Percentiles rank a stretch among this genome's conserved stretches.
phyloP scores from a whole-genome alignment of 2,888 invertebrate species.

The Drosophila acutilabella region DNA sequence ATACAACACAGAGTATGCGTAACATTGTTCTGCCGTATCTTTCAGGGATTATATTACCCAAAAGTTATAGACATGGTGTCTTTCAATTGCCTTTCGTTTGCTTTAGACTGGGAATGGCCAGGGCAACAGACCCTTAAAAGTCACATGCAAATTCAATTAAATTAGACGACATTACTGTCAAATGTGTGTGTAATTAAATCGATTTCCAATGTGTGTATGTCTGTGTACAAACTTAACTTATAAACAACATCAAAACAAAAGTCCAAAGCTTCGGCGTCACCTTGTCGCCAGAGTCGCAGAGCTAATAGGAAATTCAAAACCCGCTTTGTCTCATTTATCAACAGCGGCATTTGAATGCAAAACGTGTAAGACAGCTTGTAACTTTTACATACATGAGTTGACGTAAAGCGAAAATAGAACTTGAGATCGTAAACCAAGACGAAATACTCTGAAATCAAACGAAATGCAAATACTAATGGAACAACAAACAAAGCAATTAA shows the following conservation, averaged over 20 bases:
- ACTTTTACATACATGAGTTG: slow-evolving; percentile 72
- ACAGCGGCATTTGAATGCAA: slow-evolving; percentile 58
- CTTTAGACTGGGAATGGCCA: not conserved
- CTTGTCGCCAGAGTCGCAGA: slow-evolving; percentile 53
- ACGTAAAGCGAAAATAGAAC: slow-evolving; percentile 53
- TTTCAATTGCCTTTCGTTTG: not conserved
- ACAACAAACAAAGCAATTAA: slow-evolving; percentile 6
- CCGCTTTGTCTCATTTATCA: slow-evolving; percentile 64
- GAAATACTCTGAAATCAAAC: slow-evolving; percentile 44
- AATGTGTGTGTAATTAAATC: slow-evolving; percentile 46
- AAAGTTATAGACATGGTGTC: not conserved
- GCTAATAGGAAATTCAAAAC: slow-evolving; percentile 69
- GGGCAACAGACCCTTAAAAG: slow-evolving; percentile 26
- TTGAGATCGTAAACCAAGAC: slow-evolving; percentile 55
- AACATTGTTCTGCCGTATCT: slow-evolving; percentile 27
- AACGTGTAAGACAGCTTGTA: slow-evolving; percentile 69
- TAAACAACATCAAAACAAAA: slow-evolving; percentile 44
- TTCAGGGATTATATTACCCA: slow-evolving; percentile 6
- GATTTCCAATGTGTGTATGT: slow-evolving; percentile 48
- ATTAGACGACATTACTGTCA: slow-evolving; percentile 45
- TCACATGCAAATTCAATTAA: slow-evolving; percentile 54
- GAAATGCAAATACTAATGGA: slow-evolving; percentile 34
- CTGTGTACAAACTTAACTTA: slow-evolving; percentile 20
- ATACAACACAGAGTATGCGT: slow-evolving; percentile 48
- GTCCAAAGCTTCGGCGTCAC: slow-evolving; percentile 55